Evolutionary conservation across 2,113 vertebrate genomes (phyloP), one percentile per base, ranked within the genome.

Genomic region (Amia ocellicauda): DNA sequence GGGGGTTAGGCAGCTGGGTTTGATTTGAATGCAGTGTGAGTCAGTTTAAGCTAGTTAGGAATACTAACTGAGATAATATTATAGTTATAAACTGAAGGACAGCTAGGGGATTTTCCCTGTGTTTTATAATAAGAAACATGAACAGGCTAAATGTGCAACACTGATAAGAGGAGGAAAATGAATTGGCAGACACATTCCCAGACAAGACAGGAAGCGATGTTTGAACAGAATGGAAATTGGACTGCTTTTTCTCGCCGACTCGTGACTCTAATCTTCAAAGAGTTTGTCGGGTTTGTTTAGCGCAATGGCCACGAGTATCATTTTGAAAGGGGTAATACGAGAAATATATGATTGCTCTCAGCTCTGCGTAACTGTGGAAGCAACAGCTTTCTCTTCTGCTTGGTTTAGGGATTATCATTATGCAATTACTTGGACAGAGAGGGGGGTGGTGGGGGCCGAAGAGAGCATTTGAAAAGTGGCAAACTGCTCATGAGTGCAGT

Each of bases 121-220:
- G 66, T 67, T 83, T 82, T 78, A 67, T 74, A 76, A 76, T 77
- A 80, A 80, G 75, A 81, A 80, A 78, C 17, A 65, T 66, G 65
- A 80, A 65, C 60, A 70, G 17, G 58, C 71, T 63, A 65, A 83
- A 78, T 73, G 78, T 68, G 53, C 62, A 81, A 74, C 78, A 56
- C 72, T 84, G 87, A 86, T 85, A 89, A 86, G 70, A 79, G 63
- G 45, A 74, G 70, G 78, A 75, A 84, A 85, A 84, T 78, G 76
- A 86, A 83, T 75, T 81, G 78, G 76, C 68, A 76, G 73, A 69
- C 70, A 69, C 64, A 78, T 84, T 69, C 68, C 62, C 71, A 83
- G 77, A 85, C 60, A 79, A 78, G 82, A 76, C 64, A 74, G 78
- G 65, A 79, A 78, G 60, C 50, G 45, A 55, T 68, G 52, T 83